Conservation (phyloP, 2,113 vertebrate genomes). For the Zosterops hypoxanthus region DNA sequence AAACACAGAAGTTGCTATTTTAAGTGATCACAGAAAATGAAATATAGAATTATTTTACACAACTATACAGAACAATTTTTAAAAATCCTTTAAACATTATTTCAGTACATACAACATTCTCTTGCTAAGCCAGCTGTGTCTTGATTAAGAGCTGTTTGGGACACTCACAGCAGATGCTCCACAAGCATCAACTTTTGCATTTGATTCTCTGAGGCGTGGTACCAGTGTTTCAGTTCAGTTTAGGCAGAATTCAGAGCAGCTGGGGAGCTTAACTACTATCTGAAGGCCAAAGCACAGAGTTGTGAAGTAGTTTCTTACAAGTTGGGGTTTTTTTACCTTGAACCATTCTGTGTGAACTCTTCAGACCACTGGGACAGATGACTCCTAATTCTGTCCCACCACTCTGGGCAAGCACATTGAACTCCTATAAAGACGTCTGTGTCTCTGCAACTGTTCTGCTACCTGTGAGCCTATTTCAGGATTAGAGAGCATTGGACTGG, state of each 20-base stretch:
- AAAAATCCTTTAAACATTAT: neutral
- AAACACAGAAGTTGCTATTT: slow-evolving; percentile 15
- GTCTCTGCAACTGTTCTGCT: neutral
- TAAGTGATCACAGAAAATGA: slow-evolving; percentile 47
- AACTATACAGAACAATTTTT: slow-evolving; percentile 40
- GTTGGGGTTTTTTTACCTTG: neutral
- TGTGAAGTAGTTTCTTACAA: neutral
- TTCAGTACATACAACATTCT: slow-evolving; percentile 13
- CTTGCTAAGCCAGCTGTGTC: neutral
- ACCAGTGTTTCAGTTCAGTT: neutral
- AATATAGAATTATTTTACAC: slow-evolving; percentile 64
- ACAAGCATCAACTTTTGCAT: neutral
- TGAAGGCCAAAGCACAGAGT: neutral
- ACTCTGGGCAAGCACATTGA: fast-evolving
- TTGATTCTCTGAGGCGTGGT: neutral
- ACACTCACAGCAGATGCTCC: neutral
- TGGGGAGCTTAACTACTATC: neutral
- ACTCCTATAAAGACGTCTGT: neutral
- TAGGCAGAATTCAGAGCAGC: neutral
- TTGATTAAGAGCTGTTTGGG: neutral
- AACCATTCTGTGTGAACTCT: neutral
- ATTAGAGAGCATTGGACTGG: neutral
- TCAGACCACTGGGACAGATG: neutral
- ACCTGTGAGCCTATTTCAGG: neutral
- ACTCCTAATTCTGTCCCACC: neutral